These are phyloP conservation scores for Epicampocera succincta DNA, from an alignment of 2,888 invertebrate genomes.

Conservation along the genomic window DNA sequence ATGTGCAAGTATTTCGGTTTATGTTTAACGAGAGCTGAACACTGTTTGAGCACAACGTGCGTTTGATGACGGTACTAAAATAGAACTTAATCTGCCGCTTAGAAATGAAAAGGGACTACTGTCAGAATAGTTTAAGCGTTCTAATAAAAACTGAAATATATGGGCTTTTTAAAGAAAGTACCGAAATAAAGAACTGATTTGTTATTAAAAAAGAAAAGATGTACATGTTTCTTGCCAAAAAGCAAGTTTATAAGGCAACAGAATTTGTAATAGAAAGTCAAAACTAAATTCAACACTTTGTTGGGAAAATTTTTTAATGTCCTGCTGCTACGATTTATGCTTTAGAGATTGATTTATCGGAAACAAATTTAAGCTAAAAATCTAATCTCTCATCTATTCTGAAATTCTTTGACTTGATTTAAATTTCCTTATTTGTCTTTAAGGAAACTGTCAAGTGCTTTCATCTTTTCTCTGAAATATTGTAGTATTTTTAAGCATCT, in stretches of 20 bases:
- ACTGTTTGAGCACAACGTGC: not conserved
- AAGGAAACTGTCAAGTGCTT: too few relatives aligned
- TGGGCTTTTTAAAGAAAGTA: slow-evolving; percentile 1
- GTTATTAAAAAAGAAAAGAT: not conserved
- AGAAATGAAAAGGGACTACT: slow-evolving; percentile 62
- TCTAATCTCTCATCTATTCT: too few relatives aligned
- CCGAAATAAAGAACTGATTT: slow-evolving; percentile 1
- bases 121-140: slow-evolving; percentile 33
- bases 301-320: too few relatives aligned
- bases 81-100: slow-evolving; percentile 42
- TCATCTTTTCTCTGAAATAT: too few relatives aligned
- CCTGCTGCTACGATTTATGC: too few relatives aligned
- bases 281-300: too few relatives aligned
- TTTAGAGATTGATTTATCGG: too few relatives aligned
- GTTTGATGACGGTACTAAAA: not conserved
- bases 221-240: not conserved
- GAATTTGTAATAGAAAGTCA: too few relatives aligned
- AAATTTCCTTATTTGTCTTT: too few relatives aligned
- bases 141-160: slow-evolving; percentile 20
- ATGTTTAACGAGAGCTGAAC: not conserved
- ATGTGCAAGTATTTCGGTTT: slow-evolving; percentile 17
- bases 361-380: too few relatives aligned
- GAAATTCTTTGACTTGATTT: too few relatives aligned
- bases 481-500: too few relatives aligned
- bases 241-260: not conserved